Evolutionary conservation across 1,140 invertebrate genomes (phyloP).

Genomic region (Drusus annulatus): DNA sequence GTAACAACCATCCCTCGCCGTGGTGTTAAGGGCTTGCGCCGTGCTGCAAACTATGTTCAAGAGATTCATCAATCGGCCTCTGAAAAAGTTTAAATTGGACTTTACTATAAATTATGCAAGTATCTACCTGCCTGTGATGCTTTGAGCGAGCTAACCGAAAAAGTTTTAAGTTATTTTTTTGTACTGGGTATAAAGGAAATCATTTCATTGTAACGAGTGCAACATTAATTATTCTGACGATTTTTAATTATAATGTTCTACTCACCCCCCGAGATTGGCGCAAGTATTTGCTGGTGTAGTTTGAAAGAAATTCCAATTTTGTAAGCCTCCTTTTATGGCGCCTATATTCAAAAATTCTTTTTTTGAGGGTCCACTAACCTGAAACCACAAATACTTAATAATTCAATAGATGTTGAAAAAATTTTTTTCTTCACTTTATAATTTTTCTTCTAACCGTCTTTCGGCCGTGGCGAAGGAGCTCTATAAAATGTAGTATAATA

Average conservation of each 20-base stretch:
- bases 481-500: too few relatives aligned
- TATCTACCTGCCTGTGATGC: too few relatives aligned
- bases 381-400: not conserved
- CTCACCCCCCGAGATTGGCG: conserved; percentile 24
- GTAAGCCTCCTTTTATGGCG: conserved; percentile 46
- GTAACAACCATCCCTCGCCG: conserved; percentile 69
- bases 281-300: conserved; percentile 24
- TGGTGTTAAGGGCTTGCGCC: conserved; percentile 70
- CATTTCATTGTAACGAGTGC: not conserved
- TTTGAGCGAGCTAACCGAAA: too few relatives aligned
- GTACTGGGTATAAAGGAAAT: not conserved
- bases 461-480: not conserved
- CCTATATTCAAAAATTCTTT: conserved; percentile 21
- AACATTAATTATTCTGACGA: not conserved
- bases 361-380: not conserved
- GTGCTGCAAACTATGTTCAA: conserved; percentile 72
- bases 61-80: conserved; percentile 68
- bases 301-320: conserved; percentile 45
- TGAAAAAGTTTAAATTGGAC: conserved; percentile 49
- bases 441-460: not conserved
- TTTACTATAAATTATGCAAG: too few relatives aligned
- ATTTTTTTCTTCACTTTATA: too few relatives aligned
- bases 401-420: too few relatives aligned
- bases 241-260: not conserved
- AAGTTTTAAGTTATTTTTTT: not conserved